Percentiles rank a stretch among this genome's conserved stretches.
These are phyloP conservation scores for Apodemus sylvaticus DNA, from an alignment of 2,113 vertebrate species.

Conservation along the genomic window DNA sequence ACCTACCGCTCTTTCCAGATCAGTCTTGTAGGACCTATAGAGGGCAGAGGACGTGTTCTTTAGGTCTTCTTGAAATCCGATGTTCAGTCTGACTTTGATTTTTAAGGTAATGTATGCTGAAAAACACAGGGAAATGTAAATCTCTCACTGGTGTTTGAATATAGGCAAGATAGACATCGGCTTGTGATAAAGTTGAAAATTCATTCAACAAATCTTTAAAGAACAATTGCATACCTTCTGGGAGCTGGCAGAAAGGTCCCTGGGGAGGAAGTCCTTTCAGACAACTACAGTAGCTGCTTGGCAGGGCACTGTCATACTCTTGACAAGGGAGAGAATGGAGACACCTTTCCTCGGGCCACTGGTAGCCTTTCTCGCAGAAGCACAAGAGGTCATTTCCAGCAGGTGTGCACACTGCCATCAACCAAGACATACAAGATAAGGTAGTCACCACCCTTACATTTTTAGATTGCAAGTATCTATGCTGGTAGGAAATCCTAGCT, in stretches of 20 bases:
- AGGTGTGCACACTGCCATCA: constrained; percentile 80
- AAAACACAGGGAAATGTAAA: constrained; percentile 35
- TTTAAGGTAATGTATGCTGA: constrained; percentile 58
- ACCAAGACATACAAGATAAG: neutral
- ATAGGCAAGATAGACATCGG: neutral
- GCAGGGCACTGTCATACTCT: neutral
- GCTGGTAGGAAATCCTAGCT: neutral
- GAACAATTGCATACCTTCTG: constrained; percentile 76
- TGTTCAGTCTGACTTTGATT: constrained; percentile 83
- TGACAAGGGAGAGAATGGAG: constrained; percentile 65
- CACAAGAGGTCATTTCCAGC: constrained; percentile 70
- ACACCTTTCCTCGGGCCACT: constrained; percentile 77
- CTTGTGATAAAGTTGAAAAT: neutral
- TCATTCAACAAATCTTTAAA: neutral
- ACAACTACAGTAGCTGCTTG: constrained; percentile 66
- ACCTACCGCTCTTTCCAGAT: constrained; percentile 85
- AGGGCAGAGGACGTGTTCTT: constrained; percentile 79
- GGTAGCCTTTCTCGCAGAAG: constrained; percentile 81
- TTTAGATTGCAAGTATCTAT: neutral
- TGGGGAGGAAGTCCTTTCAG: constrained; percentile 68
- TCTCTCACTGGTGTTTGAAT: neutral
- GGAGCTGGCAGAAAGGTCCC: constrained; percentile 78
- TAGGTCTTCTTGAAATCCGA: constrained; percentile 78
- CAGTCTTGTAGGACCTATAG: constrained; percentile 82
- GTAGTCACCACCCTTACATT: neutral